These are phyloP conservation scores for Phanerotoma sp. DNA, from an alignment of 2,888 invertebrate species.

Conservation along the genomic window DNA sequence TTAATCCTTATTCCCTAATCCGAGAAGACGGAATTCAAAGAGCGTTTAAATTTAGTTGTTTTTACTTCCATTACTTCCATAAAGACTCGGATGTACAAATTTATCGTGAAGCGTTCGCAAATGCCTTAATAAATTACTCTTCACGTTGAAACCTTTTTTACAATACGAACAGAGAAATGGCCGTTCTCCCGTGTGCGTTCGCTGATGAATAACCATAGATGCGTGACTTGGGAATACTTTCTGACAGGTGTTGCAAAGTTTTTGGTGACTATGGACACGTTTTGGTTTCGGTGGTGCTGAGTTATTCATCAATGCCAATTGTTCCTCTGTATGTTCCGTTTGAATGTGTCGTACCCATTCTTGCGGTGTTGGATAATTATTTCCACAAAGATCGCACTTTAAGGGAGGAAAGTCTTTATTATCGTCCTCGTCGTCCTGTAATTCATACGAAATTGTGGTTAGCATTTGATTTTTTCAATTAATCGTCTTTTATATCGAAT, in stretches of 20 bases:
- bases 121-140: conserved; percentile 74
- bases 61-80: conserved; percentile 55
- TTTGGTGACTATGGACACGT: conserved; percentile 55
- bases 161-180: conserved; percentile 75
- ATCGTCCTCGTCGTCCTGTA: conserved; percentile 68
- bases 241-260: conserved; percentile 67
- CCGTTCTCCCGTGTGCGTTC: conserved; percentile 75
- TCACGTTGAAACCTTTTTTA: conserved; percentile 78
- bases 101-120: conserved; percentile 75
- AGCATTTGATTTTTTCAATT: too few relatives aligned
- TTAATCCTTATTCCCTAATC: conserved; percentile 29
- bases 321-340: conserved; percentile 78
- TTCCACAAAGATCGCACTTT: conserved; percentile 77
- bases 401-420: conserved; percentile 71
- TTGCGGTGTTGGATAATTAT: conserved; percentile 71
- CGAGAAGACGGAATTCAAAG: background rate
- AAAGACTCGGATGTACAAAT: conserved; percentile 59
- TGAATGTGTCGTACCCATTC: conserved; percentile 89
- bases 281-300: conserved; percentile 66
- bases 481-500: too few relatives aligned
- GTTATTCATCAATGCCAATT: conserved; percentile 76
- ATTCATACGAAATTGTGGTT: too few relatives aligned
- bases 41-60: conserved; percentile 53
- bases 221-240: conserved; percentile 78
- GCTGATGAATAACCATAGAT: conserved; percentile 75